A percentile compares a stretch with the other conserved stretches of the same genome.
phyloP scores from a whole-genome alignment of 2,888 invertebrate species.

The Neocrepidodera transversa region DNA sequence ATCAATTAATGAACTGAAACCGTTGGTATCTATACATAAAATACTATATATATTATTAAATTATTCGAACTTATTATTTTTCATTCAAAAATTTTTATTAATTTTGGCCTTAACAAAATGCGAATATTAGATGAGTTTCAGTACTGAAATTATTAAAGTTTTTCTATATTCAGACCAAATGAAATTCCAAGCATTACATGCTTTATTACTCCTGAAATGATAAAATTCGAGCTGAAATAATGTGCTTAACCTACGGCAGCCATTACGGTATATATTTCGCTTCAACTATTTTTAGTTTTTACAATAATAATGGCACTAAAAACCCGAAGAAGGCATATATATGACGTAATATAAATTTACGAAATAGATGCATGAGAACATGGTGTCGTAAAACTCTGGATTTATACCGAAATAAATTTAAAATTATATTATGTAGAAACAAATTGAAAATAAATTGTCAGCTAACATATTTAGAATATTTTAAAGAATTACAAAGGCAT shows the following conservation, averaged over 20 bases:
- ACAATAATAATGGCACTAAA: conserved; percentile 5
- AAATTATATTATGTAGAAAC: not conserved
- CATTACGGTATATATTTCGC: conserved; percentile 8
- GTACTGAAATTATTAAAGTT: conserved; percentile 8
- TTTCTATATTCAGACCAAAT: conserved; percentile 11
- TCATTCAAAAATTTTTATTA: too few relatives aligned
- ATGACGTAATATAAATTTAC: not conserved
- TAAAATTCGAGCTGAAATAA: conserved; percentile 21
- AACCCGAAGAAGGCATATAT: too few relatives aligned
- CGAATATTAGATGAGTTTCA: not conserved
- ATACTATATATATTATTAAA: too few relatives aligned
- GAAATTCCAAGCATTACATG: conserved; percentile 20
- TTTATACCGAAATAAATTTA: not conserved
- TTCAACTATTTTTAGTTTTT: conserved; percentile 14
- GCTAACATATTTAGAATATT: too few relatives aligned
- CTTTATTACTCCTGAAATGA: conserved; percentile 19
- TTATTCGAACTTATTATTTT: too few relatives aligned
- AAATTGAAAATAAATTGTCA: too few relatives aligned
- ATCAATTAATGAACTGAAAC: too few relatives aligned
- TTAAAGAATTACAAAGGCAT: too few relatives aligned
- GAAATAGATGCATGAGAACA: not conserved
- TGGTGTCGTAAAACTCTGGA: not conserved
- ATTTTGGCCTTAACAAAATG: conserved; percentile 5
- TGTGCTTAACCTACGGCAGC: conserved; percentile 6
- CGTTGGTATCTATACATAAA: too few relatives aligned